Percentiles rank a stretch among this genome's conserved stretches.
These are phyloP conservation scores for Dermochelys coriacea DNA, from an alignment of 2,797 vertebrate genomes.

Conservation along the genomic window DNA sequence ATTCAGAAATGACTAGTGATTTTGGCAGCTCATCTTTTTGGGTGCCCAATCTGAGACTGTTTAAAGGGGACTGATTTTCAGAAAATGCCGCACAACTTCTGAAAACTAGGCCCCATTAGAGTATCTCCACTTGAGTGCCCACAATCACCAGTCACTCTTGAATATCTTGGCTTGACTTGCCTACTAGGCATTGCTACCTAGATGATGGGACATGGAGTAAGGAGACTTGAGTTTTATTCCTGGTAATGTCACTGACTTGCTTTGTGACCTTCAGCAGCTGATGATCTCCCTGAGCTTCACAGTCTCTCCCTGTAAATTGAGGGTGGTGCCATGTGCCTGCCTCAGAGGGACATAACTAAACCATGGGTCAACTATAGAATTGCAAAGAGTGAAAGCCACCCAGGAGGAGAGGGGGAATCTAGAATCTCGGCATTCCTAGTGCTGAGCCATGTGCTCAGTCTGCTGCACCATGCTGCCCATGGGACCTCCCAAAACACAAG, in stretches of 20 bases:
- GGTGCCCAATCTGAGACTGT: neutral
- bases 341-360: constrained; percentile 57
- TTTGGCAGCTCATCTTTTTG: neutral
- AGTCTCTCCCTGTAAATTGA: neutral
- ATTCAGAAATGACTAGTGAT: neutral
- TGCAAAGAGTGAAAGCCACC: neutral
- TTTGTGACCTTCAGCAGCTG: constrained; percentile 31
- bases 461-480: neutral
- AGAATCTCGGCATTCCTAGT: constrained; percentile 1
- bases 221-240: neutral
- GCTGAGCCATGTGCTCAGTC: neutral
- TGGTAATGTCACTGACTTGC: neutral
- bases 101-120: neutral
- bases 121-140: neutral
- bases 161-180: neutral
- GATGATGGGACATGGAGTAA: neutral
- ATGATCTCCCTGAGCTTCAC: constrained; percentile 35
- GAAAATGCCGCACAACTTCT: neutral
- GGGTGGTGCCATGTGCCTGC: constrained; percentile 24
- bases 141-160: neutral
- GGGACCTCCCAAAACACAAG: neutral
- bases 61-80: neutral
- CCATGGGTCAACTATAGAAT: constrained; percentile 9
- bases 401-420: neutral
- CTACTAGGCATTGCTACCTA: neutral